Base-by-base conservation (phyloP, 2,113 vertebrate species). In the Panthera uncia region DNA sequence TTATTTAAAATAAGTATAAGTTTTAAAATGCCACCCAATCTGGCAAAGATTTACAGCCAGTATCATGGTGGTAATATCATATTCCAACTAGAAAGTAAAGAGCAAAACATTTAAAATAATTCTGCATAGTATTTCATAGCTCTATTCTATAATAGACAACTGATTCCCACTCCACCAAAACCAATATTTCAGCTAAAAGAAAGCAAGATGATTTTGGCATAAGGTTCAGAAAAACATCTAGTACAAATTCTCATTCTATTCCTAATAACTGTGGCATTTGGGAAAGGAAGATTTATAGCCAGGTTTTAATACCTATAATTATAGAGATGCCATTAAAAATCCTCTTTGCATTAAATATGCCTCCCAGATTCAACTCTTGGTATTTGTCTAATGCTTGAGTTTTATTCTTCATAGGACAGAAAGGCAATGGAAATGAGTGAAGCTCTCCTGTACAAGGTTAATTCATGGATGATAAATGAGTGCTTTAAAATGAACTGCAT, bases 401-500 rank as follows among this genome's bases (percentile, higher is more conserved):
- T 97, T 98, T 97, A 92, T 97, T 97, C 97, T 97, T 97, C 95
- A 90, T 93, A 97, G 97, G 88, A 95, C 86, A 98, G 97, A 95
- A 96, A 95, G 93, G 96, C 97, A 98, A 95, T 97, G 91, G 97
- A 98, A 98, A 96, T 95, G 96, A 97, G 76, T 97, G 57, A 25
- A 95, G 94, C 89, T 98, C 94, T 98, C 95, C 89, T 94, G 50
- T 96, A 95, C 95, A 98, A 98, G 96, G 98, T 98, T 98, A 98
- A 98, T 98, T 98, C 98, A 95, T 80, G 84, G 98, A 98, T 98
- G 98, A 99, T 98, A 98, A 98, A 98, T 98, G 98, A 98, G 71
- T 98, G 94, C 95, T 98, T 98, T 98, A 97, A 96, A 98, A 97
- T 76, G 94, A 98, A 98, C 97, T 98, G 83, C 95, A 96, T 82